Conservation (phyloP, 2,113 vertebrate species). For the Martes martes region DNA sequence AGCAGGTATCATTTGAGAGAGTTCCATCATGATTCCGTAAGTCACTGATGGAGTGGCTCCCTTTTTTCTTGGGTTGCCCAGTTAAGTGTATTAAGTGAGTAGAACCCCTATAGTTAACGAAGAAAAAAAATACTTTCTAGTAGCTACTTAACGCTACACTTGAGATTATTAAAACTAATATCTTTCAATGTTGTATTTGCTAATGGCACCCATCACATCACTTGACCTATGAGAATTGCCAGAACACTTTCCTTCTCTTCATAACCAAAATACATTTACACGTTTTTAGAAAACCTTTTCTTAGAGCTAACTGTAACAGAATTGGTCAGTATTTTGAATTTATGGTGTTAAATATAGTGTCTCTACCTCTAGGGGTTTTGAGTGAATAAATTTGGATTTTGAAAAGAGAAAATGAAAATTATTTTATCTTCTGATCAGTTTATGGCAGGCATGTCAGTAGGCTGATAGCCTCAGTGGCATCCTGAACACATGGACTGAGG, state of each 20-base stretch:
- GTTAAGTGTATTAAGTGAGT: not conserved
- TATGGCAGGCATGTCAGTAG: not conserved
- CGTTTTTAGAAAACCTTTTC: not conserved
- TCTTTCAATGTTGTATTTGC: not conserved
- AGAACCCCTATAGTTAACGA: not conserved
- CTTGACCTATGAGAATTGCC: not conserved
- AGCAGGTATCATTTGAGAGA: not conserved
- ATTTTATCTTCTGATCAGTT: not conserved
- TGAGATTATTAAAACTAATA: not conserved
- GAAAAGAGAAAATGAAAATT: not conserved
- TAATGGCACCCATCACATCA: not conserved
- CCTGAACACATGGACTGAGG: rapidly evolving
- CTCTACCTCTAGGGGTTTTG: not conserved
- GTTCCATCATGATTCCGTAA: not conserved
- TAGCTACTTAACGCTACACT: not conserved
- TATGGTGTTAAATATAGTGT: not conserved
- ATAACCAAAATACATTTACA: not conserved
- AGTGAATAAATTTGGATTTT: slow-evolving; percentile 27
- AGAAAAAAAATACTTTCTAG: not conserved
- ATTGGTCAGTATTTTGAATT: not conserved
- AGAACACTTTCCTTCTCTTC: not conserved
- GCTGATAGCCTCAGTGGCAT: not conserved
- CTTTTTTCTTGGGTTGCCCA: not conserved
- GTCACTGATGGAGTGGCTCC: not conserved
- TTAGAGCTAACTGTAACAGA: not conserved